Conservation (phyloP, 1,140 invertebrate genomes). For the Leucophenga varia region DNA sequence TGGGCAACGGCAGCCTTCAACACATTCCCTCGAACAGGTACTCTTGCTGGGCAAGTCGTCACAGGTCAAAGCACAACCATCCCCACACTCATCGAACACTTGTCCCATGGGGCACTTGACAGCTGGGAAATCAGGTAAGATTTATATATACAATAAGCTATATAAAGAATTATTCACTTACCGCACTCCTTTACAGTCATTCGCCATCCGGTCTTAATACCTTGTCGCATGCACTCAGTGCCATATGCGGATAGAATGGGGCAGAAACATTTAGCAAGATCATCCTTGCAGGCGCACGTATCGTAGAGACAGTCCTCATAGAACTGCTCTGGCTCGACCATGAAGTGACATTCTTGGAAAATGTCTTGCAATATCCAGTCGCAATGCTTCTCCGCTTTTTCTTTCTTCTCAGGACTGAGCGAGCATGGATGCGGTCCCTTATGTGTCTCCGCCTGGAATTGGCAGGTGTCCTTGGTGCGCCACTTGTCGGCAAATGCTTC, state of each 20-base stretch:
- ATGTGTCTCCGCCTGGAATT: slow-evolving; percentile 59
- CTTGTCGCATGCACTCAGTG: slow-evolving; percentile 72
- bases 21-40: slow-evolving; percentile 61
- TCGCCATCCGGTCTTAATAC: slow-evolving; percentile 74
- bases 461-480: slow-evolving; percentile 77
- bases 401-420: slow-evolving; percentile 69
- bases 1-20: slow-evolving; percentile 87
- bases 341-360: slow-evolving; percentile 77
- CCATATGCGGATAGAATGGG: slow-evolving; percentile 79
- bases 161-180: slow-evolving; percentile 1
- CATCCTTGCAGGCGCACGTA: slow-evolving; percentile 76
- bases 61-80: slow-evolving; percentile 73
- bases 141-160: slow-evolving; percentile 7
- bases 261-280: slow-evolving; percentile 72
- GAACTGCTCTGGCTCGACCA: slow-evolving; percentile 75
- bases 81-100: slow-evolving; percentile 76
- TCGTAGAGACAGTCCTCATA: slow-evolving; percentile 84
- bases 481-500: slow-evolving; percentile 84
- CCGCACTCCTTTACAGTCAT: slow-evolving; percentile 72
- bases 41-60: slow-evolving; percentile 60
- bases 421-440: slow-evolving; percentile 69
- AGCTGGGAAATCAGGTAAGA: slow-evolving; percentile 60
- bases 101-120: slow-evolving; percentile 76
- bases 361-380: slow-evolving; percentile 68
- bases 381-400: slow-evolving; percentile 69